A percentile compares a stretch with the other conserved stretches of the same genome.
Evolutionary conservation across 2,888 invertebrate species (phyloP).

Genomic region (Empis livida): DNA sequence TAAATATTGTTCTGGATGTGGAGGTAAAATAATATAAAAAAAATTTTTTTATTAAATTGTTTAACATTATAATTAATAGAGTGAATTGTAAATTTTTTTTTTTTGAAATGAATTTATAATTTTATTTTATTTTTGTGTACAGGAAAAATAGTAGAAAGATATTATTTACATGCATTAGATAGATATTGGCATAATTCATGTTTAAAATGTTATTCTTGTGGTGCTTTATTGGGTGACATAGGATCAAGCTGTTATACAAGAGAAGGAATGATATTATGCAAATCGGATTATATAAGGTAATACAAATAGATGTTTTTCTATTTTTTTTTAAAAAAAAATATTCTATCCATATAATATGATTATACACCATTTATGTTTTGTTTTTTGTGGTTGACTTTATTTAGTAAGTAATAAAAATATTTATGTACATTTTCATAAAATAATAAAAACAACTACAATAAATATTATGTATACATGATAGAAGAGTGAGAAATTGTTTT

Average conservation of each 20-base stretch:
- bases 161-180: conserved; percentile 77
- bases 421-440: too few species aligned
- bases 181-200: conserved; percentile 90
- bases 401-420: too few species aligned
- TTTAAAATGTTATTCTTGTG: conserved; percentile 83
- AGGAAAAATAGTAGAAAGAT: conserved; percentile 70
- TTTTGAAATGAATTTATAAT: too few species aligned
- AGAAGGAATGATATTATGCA: conserved; percentile 86
- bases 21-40: conserved; percentile 37
- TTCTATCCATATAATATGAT: too few species aligned
- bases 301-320: not conserved
- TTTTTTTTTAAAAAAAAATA: not conserved
- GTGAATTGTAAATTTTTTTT: not conserved
- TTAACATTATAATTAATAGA: not conserved
- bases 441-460: too few species aligned
- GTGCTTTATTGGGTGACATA: conserved; percentile 74
- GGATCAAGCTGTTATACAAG: conserved; percentile 81
- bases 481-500: too few species aligned
- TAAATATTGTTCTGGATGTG: conserved; percentile 78
- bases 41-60: not conserved
- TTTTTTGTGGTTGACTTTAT: too few species aligned
- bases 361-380: too few species aligned
- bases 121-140: conserved; percentile 3
- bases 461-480: too few species aligned
- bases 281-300: conserved; percentile 85